Evolutionary conservation across 2,888 invertebrate genomes (phyloP).

Genomic region (Noctua fimbriata): DNA sequence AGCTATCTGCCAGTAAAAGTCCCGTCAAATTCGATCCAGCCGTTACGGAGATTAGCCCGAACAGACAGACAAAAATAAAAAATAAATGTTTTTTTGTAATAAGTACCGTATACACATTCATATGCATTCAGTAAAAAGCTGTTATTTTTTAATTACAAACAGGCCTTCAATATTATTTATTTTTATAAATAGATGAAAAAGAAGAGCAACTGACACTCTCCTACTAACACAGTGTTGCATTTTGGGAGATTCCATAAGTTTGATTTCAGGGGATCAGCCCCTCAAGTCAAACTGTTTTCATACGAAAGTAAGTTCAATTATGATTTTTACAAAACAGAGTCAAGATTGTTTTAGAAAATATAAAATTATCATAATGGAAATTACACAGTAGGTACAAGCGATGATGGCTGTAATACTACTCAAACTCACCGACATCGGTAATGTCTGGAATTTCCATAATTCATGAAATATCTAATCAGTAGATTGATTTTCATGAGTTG

Average conservation of each 20-base stretch:
- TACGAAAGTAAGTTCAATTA: background rate
- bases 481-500: conserved; percentile 21
- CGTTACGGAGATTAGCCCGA: no score
- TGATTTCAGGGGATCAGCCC: background rate
- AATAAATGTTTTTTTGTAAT: no score
- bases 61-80: no score
- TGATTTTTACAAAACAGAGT: background rate
- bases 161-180: no score
- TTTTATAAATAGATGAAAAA: background rate
- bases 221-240: background rate
- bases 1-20: no score
- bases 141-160: no score
- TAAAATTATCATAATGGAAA: background rate
- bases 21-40: no score
- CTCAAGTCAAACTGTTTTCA: background rate
- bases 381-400: background rate
- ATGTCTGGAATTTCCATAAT: conserved; percentile 32
- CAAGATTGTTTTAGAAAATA: background rate
- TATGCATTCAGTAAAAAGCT: no score
- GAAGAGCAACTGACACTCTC: background rate
- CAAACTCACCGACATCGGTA: background rate
- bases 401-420: background rate
- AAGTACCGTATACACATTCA: no score
- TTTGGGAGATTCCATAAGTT: background rate
- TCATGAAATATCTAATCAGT: conserved; percentile 44